Evolutionary conservation across 2,888 invertebrate genomes (phyloP), one percentile per base, ranked within the genome.

Genomic region (Scaptomyza parva): DNA sequence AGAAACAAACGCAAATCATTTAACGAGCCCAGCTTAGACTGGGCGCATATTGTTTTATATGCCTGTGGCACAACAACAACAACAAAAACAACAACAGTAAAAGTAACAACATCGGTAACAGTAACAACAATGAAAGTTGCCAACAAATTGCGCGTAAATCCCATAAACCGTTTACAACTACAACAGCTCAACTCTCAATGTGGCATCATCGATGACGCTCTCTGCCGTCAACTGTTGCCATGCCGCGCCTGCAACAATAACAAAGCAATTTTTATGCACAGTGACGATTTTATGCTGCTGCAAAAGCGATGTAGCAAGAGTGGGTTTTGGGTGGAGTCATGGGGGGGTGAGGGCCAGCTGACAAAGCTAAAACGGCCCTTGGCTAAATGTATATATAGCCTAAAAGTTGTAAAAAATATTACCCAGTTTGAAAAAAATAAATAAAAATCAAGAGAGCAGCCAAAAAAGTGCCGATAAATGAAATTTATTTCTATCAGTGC

Each of bases 131-230:
- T 88, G 78, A 82, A 84, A 88, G 80, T 76, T 82, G 82, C 66
- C 78, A 89, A 88, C 84, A 87, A 87, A 87, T 87, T 88, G 88
- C 78, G 85, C 89, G 87, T 89, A 89, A 87, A 88, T 89, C 89
- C 85, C 88, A 89, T 87, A 87, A 87, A 87, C 88, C 87, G 89
- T 82, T 89, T 84, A 80, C 88, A 83, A 78, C 86, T 86, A 88
- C 88, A 83, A 78, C 88, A 87, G 82, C 86, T 74, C 80, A 71
- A 59, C 74, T 48, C 74, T 48, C 48, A 47, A 58, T 53, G 60
- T 45, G 67, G 70, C 76, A 73, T 76, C 88, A 79, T 84, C 83
- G 74, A 69, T 72, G 85, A 69, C 59, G 83, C 60, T 28, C 28
- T 28, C 26, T 26, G 59, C 64, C 58, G 33, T 39, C 53, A 55